phyloP scores from a whole-genome alignment of 1,140 invertebrate species.

The Orchesella cincta region DNA sequence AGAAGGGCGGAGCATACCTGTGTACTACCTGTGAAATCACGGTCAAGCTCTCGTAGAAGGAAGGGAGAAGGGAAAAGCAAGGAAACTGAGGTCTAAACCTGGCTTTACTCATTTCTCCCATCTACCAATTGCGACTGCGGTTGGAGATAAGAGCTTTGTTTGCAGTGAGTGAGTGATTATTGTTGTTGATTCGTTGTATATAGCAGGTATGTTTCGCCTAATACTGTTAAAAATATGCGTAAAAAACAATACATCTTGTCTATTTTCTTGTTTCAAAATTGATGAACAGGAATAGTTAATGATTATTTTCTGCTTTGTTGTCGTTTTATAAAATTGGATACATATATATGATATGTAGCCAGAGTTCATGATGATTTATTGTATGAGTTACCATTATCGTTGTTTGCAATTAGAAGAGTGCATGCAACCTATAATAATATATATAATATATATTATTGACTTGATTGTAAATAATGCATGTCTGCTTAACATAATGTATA shows the following conservation, averaged over 20 bases:
- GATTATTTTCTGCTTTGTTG: too few relatives aligned
- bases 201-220: slow-evolving; percentile 28
- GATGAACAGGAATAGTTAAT: too few relatives aligned
- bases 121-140: slow-evolving; percentile 29
- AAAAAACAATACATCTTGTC: background rate
- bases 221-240: background rate
- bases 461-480: too few relatives aligned
- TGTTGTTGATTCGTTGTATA: slow-evolving; percentile 13
- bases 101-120: slow-evolving; percentile 26
- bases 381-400: too few relatives aligned
- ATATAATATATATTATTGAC: too few relatives aligned
- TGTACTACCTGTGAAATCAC: slow-evolving; percentile 28
- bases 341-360: too few relatives aligned
- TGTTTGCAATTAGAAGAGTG: too few relatives aligned
- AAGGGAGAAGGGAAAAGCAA: slow-evolving; percentile 29
- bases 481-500: too few relatives aligned
- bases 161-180: slow-evolving; percentile 17
- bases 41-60: slow-evolving; percentile 26
- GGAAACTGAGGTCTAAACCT: slow-evolving; percentile 28
- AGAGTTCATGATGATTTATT: too few relatives aligned
- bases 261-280: too few relatives aligned
- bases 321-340: too few relatives aligned
- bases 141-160: slow-evolving; percentile 20
- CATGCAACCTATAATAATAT: too few relatives aligned
- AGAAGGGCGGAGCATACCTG: slow-evolving; percentile 27